A percentile compares a stretch with the other conserved stretches of the same genome.
phyloP scores from a whole-genome alignment of 2,888 invertebrate genomes.

The Lithophane semibrunnea region DNA sequence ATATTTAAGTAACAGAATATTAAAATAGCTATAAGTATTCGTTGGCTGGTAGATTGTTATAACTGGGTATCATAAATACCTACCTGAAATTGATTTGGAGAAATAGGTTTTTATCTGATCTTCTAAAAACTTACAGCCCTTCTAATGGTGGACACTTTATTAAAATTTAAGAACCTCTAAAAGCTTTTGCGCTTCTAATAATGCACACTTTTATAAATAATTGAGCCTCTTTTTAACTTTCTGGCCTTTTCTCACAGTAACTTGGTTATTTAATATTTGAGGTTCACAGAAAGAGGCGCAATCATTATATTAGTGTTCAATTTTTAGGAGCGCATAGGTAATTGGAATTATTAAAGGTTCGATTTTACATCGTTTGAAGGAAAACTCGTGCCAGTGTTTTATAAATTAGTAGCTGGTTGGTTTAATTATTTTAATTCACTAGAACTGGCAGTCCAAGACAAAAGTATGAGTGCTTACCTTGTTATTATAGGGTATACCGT shows the following conservation, averaged over 20 bases:
- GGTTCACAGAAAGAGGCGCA: neutral
- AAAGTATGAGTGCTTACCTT: neutral
- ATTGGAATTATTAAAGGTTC: neutral
- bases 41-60: slow-evolving; percentile 43
- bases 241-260: neutral
- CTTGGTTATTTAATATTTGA: neutral
- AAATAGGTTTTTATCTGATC: neutral
- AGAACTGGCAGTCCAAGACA: neutral
- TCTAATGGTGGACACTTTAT: too few species aligned
- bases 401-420: neutral
- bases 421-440: neutral
- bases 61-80: slow-evolving; percentile 6
- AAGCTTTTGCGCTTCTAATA: too few species aligned
- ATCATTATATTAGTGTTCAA: neutral
- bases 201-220: too few species aligned
- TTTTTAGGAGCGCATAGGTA: neutral
- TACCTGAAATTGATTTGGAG: neutral
- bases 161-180: too few species aligned
- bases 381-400: neutral
- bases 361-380: neutral
- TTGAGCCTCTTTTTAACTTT: too few species aligned
- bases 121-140: neutral
- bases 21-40: slow-evolving; percentile 48
- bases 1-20: slow-evolving; percentile 53
- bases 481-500: neutral